Evolutionary conservation across 2,888 invertebrate species (phyloP), one percentile per base, ranked within the genome.

Genomic region (Automeris io): DNA sequence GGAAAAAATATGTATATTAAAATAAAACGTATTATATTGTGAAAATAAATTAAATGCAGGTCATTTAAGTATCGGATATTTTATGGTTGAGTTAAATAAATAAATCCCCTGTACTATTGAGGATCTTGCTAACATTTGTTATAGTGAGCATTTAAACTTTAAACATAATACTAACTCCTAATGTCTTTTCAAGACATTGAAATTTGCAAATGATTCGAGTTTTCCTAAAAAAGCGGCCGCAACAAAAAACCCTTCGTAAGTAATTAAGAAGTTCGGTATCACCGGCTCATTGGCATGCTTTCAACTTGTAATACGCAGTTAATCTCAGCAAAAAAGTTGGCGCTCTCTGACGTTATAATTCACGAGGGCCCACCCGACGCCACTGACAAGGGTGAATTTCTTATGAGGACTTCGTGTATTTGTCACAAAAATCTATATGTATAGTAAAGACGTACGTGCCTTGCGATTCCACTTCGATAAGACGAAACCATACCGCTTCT

Each of bases 241-340:
- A 50, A 62, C 57, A 66, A 70, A 70, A 69, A 72, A 66, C 61
- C 64, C 60, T 66, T 67, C 59, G 65, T 57, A 71, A 72, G 74
- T 78, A 78, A 79, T 78, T 79, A 80, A 71, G 73, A 77, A 80
- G 72, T 78, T 76, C 63, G 61, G 56, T 60, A 75, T 71, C 70
- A 71, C 67, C 62, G 59, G 68, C 71, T 77, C 77, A 79, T 77
- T 73, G 78, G 71, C 72, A 76, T 74, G 78, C 77, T 80, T 80
- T 73, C 58, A 55, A 65, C 73, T 72, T 76, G 75, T 80, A 78
- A 74, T 72, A 78, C 74, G 72, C 73, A 74, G 74, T 75, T 79
- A 79, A 78, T 79, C 77, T 78, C 67, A 52, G 65, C 67, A 64
- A 79, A 80, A 78, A 80, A 78, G 67, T 80, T 75, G 63, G 63